These are phyloP conservation scores for Tuta absoluta DNA, from an alignment of 2,888 invertebrate genomes.

Conservation along the genomic window DNA sequence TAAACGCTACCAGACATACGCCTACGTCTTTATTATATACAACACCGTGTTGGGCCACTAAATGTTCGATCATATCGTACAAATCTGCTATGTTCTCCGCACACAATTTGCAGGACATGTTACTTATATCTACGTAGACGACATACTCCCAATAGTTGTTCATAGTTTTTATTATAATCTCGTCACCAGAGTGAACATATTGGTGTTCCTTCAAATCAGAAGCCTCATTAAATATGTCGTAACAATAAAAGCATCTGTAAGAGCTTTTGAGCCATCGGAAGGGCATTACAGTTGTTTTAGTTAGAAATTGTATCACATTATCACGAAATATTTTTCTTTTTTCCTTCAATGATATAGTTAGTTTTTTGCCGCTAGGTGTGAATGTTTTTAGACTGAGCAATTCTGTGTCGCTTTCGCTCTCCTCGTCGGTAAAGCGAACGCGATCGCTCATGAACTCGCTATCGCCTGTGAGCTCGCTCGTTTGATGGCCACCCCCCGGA, in stretches of 20 bases:
- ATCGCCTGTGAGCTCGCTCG: constrained; percentile 34
- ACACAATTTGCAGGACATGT: constrained; percentile 63
- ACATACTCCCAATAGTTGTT: constrained; percentile 72
- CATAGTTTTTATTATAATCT: constrained; percentile 63
- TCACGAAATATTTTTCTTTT: constrained; percentile 64
- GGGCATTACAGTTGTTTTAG: constrained; percentile 68
- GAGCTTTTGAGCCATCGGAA: constrained; percentile 74
- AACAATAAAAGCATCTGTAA: constrained; percentile 74
- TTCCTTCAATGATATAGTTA: constrained; percentile 44
- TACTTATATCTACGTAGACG: constrained; percentile 66
- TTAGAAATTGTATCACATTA: constrained; percentile 64
- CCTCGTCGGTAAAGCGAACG: constrained; percentile 4
- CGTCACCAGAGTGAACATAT: constrained; percentile 51
- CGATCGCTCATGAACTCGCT: constrained; percentile 18
- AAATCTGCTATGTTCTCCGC: constrained; percentile 56
- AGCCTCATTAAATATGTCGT: constrained; percentile 72
- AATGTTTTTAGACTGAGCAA: constrained; percentile 24
- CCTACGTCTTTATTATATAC: constrained; percentile 69
- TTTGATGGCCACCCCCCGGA: constrained; percentile 65
- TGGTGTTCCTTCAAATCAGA: constrained; percentile 66
- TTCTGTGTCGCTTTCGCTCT: constrained; percentile 20
- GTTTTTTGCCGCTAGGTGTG: neutral
- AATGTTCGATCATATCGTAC: constrained; percentile 67
- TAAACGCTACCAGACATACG: constrained; percentile 68
- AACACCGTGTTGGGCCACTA: constrained; percentile 56